These are phyloP conservation scores for Caenorhabditis tropicalis DNA, from an alignment of 1,140 invertebrate genomes.

Conservation along the genomic window DNA sequence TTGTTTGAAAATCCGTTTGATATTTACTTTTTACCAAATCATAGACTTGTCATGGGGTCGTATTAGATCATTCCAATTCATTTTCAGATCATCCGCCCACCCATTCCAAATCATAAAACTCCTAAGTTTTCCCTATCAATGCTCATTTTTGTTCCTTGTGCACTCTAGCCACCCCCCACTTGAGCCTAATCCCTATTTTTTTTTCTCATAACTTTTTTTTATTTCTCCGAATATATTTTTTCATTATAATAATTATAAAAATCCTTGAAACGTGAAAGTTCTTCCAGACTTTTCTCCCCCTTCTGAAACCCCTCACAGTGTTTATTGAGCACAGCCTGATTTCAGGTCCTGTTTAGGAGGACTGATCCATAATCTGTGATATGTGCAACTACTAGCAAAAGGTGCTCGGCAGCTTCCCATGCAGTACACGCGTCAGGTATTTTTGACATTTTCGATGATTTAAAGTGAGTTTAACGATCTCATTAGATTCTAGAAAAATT, in stretches of 20 bases:
- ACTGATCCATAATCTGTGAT: conserved; percentile 28
- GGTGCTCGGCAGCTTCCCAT: conserved; percentile 34
- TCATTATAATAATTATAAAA: neutral
- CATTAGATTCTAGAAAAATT: too few relatives aligned
- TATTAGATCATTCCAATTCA: neutral
- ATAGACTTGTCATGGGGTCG: neutral
- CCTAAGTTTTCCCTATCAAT: neutral
- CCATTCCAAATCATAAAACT: neutral
- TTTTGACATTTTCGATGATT: neutral
- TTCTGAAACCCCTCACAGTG: neutral
- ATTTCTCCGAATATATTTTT: neutral
- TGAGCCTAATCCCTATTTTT: neutral
- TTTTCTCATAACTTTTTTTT: neutral
- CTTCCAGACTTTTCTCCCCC: neutral
- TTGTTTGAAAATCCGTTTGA: neutral
- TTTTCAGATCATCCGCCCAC: conserved; percentile 1
- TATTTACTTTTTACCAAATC: conserved; percentile 2
- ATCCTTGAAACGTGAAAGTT: neutral
- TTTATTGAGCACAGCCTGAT: conserved; percentile 16
- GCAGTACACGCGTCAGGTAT: conserved; percentile 42
- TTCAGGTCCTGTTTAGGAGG: conserved; percentile 42
- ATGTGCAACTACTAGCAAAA: conserved; percentile 22
- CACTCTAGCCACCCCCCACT: neutral
- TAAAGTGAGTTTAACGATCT: neutral
- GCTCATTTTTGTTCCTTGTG: neutral